Evolutionary conservation across 1,140 invertebrate genomes (phyloP).

Genomic region (Pantala flavescens): DNA sequence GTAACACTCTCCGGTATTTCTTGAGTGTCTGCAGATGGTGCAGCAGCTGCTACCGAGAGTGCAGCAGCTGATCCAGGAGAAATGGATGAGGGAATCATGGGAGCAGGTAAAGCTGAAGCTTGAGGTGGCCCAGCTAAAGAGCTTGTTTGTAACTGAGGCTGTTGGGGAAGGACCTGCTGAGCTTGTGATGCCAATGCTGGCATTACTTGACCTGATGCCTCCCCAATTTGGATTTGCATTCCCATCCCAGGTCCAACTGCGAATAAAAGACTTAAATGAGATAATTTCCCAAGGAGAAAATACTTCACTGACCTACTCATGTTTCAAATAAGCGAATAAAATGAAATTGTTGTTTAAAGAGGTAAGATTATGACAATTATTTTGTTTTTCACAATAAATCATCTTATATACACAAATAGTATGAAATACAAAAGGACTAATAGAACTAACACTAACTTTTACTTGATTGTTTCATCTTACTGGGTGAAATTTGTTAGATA

Average conservation of each 20-base stretch:
- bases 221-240: not conserved
- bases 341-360: too few relatives aligned
- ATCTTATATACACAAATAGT: too few relatives aligned
- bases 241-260: not conserved
- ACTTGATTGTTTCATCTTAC: too few relatives aligned
- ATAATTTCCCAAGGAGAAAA: too few relatives aligned
- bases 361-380: too few relatives aligned
- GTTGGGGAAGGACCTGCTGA: not conserved
- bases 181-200: not conserved
- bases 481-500: too few relatives aligned
- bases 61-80: conserved; percentile 12
- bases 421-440: too few relatives aligned
- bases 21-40: conserved; percentile 34
- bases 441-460: too few relatives aligned
- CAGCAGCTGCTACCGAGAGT: conserved; percentile 30
- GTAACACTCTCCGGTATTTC: conserved; percentile 72
- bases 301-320: too few relatives aligned
- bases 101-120: not conserved
- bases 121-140: not conserved
- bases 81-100: not conserved
- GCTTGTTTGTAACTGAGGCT: not conserved
- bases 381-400: too few relatives aligned
- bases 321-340: too few relatives aligned
- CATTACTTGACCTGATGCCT: not conserved
- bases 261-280: too few relatives aligned